A percentile compares a stretch with the other conserved stretches of the same genome.
Evolutionary conservation across 2,888 invertebrate species (phyloP).

Genomic region (Margaritifera margaritifera): DNA sequence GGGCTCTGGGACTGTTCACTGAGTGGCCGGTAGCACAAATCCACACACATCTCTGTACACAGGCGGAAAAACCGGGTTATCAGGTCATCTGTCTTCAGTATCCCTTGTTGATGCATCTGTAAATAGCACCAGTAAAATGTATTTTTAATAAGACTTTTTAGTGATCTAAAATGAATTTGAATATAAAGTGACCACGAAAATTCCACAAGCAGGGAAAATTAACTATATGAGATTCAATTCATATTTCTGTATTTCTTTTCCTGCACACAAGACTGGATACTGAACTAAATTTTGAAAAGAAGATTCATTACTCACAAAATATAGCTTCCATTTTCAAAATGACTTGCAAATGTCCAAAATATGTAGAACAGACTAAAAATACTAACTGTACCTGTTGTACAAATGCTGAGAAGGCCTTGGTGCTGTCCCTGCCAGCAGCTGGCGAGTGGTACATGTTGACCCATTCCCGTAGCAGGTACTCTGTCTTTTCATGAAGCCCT

Average conservation of each 20-base stretch:
- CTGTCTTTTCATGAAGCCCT: conserved; percentile 94
- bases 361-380: not conserved
- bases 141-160: not conserved
- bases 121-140: conserved; percentile 26
- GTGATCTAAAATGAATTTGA: not conserved
- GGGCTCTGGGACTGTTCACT: conserved; percentile 78
- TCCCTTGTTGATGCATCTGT: conserved; percentile 95
- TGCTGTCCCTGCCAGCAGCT: conserved; percentile 76
- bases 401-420: conserved; percentile 92
- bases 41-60: conserved; percentile 96
- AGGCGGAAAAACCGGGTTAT: conserved; percentile 97
- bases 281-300: no score
- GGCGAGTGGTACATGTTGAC: conserved; percentile 85
- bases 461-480: conserved; percentile 95
- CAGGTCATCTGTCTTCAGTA: conserved; percentile 96
- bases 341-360: no score
- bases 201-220: no score
- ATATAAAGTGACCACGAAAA: not conserved
- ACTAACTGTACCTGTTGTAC: conserved; percentile 80
- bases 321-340: no score
- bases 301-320: no score
- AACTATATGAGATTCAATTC: not conserved
- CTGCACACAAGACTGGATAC: no score
- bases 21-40: conserved; percentile 90
- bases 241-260: no score